Evolutionary conservation across 2,888 invertebrate genomes (phyloP).

Genomic region (Anoplius nigerrimus): DNA sequence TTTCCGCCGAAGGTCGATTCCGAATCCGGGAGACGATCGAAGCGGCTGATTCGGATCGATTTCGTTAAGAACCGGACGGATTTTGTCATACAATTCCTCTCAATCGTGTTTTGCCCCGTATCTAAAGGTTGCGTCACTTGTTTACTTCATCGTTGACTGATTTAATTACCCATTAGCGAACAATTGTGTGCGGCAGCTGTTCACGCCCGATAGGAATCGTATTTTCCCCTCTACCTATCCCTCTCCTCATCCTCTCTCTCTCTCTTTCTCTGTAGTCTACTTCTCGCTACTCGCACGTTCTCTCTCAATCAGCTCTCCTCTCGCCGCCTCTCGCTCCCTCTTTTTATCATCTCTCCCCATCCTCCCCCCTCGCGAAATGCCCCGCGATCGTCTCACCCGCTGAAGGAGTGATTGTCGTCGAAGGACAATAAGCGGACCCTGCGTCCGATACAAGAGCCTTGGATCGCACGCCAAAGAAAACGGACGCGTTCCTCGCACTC

Average conservation of each 20-base stretch:
- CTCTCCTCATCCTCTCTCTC: background rate
- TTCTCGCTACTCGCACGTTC: background rate
- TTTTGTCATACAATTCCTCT: conserved; percentile 1
- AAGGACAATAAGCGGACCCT: conserved; percentile 7
- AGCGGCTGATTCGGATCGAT: background rate
- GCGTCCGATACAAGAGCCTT: conserved; percentile 12
- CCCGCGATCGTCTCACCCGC: too few relatives aligned
- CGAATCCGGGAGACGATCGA: background rate
- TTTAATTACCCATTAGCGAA: conserved; percentile 41
- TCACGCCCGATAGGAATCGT: conserved; percentile 4
- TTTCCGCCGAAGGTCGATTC: background rate
- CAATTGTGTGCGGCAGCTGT: conserved; percentile 21
- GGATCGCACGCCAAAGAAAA: background rate
- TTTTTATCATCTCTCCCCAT: background rate
- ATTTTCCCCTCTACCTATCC: background rate
- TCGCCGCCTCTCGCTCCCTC: background rate
- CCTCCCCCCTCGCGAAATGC: too few relatives aligned
- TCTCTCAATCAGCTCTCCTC: background rate
- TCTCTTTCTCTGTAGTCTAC: background rate
- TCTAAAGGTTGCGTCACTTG: conserved; percentile 40
- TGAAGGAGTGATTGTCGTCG: background rate
- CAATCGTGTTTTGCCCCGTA: conserved; percentile 19
- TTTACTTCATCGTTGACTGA: conserved; percentile 30
- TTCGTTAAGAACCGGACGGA: background rate
- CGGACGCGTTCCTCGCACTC: background rate